phyloP scores from a whole-genome alignment of 2,797 vertebrate genomes.

The Malurus splendens region DNA sequence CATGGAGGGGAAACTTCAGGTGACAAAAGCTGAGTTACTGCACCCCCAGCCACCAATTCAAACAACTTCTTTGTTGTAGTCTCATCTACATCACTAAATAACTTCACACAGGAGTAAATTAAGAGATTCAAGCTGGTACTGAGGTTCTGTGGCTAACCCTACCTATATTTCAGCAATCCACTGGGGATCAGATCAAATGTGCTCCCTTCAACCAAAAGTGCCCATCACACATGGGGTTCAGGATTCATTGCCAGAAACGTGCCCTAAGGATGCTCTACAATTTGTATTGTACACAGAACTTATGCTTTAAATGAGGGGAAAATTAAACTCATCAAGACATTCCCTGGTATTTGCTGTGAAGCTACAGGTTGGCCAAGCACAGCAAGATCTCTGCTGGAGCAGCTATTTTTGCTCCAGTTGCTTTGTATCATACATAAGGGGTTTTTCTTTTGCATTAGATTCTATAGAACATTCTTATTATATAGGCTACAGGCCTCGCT shows the following conservation, averaged over 20 bases:
- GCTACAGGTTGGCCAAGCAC: background rate
- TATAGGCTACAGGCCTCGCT: background rate
- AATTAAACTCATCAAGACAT: background rate
- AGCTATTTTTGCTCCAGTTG: background rate
- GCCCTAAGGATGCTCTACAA: background rate
- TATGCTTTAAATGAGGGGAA: constrained; percentile 25
- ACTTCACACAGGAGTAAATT: background rate
- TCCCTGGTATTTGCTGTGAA: background rate
- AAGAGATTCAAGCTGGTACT: background rate
- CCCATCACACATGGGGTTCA: background rate
- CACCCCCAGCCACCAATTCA: background rate
- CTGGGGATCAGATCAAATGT: background rate
- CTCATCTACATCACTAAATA: background rate
- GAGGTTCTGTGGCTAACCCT: background rate
- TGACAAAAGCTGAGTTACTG: background rate
- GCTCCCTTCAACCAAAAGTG: background rate
- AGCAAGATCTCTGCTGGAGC: background rate
- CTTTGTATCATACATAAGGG: background rate
- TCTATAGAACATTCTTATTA: constrained; percentile 4
- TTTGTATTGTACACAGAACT: background rate
- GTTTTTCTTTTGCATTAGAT: background rate
- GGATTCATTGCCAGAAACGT: background rate
- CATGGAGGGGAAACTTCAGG: background rate
- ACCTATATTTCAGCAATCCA: background rate
- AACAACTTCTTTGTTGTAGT: background rate